These are phyloP conservation scores for Acanthosepion pharaonis DNA, from an alignment of 2,888 invertebrate genomes.

Conservation along the genomic window DNA sequence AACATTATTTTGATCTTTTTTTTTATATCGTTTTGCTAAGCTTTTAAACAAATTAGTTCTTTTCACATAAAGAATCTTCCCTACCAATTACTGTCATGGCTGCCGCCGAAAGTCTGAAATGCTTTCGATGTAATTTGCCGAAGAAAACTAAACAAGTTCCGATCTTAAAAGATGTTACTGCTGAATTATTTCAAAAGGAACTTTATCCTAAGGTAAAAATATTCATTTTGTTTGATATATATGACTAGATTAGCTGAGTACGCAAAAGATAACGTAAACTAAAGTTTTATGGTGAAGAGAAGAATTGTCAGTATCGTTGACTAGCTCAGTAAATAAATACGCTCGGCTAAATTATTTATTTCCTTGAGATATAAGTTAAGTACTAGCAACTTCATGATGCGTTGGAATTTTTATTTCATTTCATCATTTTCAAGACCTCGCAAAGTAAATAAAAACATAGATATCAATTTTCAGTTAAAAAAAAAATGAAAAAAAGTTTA, in stretches of 20 bases:
- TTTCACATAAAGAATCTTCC: background rate
- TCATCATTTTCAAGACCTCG: too few species aligned
- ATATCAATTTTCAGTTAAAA: too few species aligned
- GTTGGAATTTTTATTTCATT: too few species aligned
- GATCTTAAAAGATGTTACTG: conserved; percentile 47
- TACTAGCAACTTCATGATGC: too few species aligned
- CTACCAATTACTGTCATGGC: background rate
- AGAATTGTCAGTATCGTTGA: too few species aligned
- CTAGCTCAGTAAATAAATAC: too few species aligned
- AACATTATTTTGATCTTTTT: background rate
- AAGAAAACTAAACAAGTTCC: conserved; percentile 37
- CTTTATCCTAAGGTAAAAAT: conserved; percentile 53
- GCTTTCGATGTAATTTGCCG: background rate
- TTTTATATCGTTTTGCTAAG: background rate
- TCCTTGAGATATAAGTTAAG: too few species aligned
- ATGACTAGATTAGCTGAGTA: background rate
- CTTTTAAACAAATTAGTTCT: background rate
- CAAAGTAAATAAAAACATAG: too few species aligned
- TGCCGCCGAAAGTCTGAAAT: background rate
- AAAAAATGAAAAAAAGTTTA: too few species aligned
- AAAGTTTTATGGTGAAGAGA: too few species aligned
- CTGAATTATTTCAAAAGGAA: conserved; percentile 49
- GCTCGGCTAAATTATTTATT: too few species aligned
- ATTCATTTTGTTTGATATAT: background rate
- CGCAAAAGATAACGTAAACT: too few species aligned